Percentiles rank a stretch among this genome's conserved stretches.
Evolutionary conservation across 2,888 invertebrate genomes (phyloP).

Genomic region (Peribatodes rhomboidaria): DNA sequence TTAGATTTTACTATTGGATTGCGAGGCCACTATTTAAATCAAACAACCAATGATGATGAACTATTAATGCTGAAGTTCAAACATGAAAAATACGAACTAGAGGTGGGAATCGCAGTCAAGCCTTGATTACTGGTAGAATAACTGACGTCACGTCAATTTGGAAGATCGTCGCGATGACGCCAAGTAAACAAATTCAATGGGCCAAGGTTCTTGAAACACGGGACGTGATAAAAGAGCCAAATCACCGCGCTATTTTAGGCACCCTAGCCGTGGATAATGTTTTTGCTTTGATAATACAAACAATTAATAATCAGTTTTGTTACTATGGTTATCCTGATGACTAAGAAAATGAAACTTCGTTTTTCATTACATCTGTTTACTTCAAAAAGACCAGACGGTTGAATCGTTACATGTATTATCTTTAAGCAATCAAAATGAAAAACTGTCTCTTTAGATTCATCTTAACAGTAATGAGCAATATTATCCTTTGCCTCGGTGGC

Average conservation of each 20-base stretch:
- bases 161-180: conserved; percentile 34
- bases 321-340: background rate
- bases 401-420: too few species aligned
- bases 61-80: background rate
- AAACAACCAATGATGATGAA: too few species aligned
- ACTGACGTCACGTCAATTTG: conserved; percentile 25
- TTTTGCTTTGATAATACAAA: conserved; percentile 19
- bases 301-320: background rate
- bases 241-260: conserved; percentile 18
- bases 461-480: conserved; percentile 29
- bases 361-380: background rate
- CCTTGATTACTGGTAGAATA: conserved; percentile 1
- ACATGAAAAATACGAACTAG: background rate
- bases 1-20: too few species aligned
- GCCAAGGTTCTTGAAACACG: conserved; percentile 30
- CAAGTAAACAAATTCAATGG: conserved; percentile 27
- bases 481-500: too few species aligned
- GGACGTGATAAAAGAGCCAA: conserved; percentile 20
- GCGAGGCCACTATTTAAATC: too few species aligned
- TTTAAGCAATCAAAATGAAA: conserved; percentile 14
- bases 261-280: conserved; percentile 11
- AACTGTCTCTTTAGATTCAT: conserved; percentile 28
- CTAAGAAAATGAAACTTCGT: background rate
- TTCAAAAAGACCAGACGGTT: too few species aligned
- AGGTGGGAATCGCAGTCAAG: background rate